phyloP scores from a whole-genome alignment of 2,797 vertebrate species.

The Acanthurus lineatus region DNA sequence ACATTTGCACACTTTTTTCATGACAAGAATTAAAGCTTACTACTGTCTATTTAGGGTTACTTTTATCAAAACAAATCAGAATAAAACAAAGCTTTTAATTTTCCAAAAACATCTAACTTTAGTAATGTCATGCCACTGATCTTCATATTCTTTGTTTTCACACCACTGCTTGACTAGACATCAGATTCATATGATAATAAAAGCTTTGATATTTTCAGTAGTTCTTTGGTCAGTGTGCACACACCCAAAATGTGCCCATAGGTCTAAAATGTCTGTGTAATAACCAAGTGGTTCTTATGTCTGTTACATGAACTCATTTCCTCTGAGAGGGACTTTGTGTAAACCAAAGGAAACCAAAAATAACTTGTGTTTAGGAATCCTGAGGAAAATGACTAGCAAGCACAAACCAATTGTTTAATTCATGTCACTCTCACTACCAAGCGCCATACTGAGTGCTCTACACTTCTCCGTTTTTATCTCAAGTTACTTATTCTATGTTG shows the following conservation, averaged over 20 bases:
- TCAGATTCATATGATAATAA: neutral
- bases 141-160: neutral
- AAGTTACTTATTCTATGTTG: neutral
- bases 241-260: neutral
- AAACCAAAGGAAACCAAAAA: slow-evolving; percentile 74
- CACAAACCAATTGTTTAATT: slow-evolving; percentile 52
- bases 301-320: slow-evolving; percentile 47
- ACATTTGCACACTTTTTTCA: neutral
- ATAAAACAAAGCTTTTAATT: too few relatives aligned
- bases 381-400: slow-evolving; percentile 59
- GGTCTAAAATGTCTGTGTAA: slow-evolving; percentile 13
- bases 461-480: neutral
- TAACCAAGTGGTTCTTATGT: slow-evolving; percentile 18
- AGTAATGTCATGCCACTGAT: neutral
- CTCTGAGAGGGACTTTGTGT: slow-evolving; percentile 54
- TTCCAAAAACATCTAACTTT: too few relatives aligned
- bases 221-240: neutral
- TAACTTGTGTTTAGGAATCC: slow-evolving; percentile 71
- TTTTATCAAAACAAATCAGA: too few relatives aligned
- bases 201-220: neutral
- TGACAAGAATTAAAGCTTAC: neutral
- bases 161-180: neutral
- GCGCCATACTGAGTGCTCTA: neutral
- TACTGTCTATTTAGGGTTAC: neutral
- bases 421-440: slow-evolving; percentile 10